A percentile compares a stretch with the other conserved stretches of the same genome.
Evolutionary conservation across 2,797 vertebrate genomes (phyloP).

Genomic region (Sebastes trivittatus): DNA sequence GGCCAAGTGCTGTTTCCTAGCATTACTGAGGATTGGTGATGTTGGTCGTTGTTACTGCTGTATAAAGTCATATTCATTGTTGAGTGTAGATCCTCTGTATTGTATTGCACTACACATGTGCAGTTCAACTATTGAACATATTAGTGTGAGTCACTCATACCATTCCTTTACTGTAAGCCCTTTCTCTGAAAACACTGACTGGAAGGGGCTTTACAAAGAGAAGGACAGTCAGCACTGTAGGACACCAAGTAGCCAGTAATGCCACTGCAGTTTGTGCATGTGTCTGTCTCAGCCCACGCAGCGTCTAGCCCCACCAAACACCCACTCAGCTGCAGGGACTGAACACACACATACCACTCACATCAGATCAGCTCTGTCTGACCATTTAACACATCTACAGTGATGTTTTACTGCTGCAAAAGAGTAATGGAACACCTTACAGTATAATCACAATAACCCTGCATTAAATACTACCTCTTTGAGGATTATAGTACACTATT

Average conservation of each 20-base stretch:
- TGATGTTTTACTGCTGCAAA: background rate
- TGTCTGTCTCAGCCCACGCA: constrained; percentile 46
- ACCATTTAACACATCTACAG: constrained; percentile 6
- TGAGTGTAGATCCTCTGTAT: background rate
- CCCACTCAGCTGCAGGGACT: constrained; percentile 39
- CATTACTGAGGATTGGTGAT: background rate
- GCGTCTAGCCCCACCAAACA: constrained; percentile 43
- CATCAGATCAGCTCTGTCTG: constrained; percentile 45
- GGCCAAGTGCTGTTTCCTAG: background rate
- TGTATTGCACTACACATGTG: background rate
- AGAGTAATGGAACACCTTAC: background rate
- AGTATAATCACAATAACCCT: background rate
- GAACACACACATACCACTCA: constrained; percentile 44
- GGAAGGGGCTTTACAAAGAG: constrained; percentile 10
- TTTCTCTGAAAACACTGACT: constrained; percentile 9
- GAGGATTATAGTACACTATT: background rate
- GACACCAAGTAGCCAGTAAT: constrained; percentile 15
- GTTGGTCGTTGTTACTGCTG: background rate
- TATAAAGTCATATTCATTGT: background rate
- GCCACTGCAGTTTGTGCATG: constrained; percentile 17
- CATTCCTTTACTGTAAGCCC: constrained; percentile 4
- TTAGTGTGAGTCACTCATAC: constrained; percentile 18
- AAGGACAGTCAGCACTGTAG: constrained; percentile 3
- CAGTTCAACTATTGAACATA: background rate
- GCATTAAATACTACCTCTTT: background rate